These are phyloP conservation scores for Fragum sueziense DNA, from an alignment of 2,888 invertebrate species.

Conservation along the genomic window DNA sequence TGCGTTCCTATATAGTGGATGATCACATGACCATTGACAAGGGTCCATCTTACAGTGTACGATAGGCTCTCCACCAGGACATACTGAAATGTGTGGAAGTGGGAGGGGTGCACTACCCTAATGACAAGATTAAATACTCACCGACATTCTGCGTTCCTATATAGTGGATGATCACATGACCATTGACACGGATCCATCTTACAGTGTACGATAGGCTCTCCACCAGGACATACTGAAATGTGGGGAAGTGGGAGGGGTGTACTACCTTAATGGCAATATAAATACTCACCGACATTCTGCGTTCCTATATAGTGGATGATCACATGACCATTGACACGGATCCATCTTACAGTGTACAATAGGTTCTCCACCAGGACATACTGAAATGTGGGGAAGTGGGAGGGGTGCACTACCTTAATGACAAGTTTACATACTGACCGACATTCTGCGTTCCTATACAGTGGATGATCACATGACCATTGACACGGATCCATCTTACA, in stretches of 20 bases:
- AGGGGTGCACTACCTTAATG: no score
- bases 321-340: slow-evolving; percentile 54
- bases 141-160: slow-evolving; percentile 41
- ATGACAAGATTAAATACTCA: no score
- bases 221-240: slow-evolving; percentile 53
- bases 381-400: no score
- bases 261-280: no score
- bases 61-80: slow-evolving; percentile 50
- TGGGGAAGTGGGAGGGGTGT: no score
- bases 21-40: slow-evolving; percentile 56
- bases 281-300: slow-evolving; percentile 38
- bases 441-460: slow-evolving; percentile 37
- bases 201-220: slow-evolving; percentile 51
- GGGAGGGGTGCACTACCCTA: no score
- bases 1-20: slow-evolving; percentile 39
- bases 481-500: slow-evolving; percentile 54
- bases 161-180: slow-evolving; percentile 53
- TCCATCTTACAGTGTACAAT: slow-evolving; percentile 53
- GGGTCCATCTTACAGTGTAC: slow-evolving; percentile 55
- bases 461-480: slow-evolving; percentile 54
- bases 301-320: slow-evolving; percentile 39
- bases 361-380: slow-evolving; percentile 50
- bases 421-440: no score
- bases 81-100: slow-evolving; percentile 47
- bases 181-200: slow-evolving; percentile 53